phyloP scores from a whole-genome alignment of 2,797 vertebrate genomes.

The Sebastes diaconus region DNA sequence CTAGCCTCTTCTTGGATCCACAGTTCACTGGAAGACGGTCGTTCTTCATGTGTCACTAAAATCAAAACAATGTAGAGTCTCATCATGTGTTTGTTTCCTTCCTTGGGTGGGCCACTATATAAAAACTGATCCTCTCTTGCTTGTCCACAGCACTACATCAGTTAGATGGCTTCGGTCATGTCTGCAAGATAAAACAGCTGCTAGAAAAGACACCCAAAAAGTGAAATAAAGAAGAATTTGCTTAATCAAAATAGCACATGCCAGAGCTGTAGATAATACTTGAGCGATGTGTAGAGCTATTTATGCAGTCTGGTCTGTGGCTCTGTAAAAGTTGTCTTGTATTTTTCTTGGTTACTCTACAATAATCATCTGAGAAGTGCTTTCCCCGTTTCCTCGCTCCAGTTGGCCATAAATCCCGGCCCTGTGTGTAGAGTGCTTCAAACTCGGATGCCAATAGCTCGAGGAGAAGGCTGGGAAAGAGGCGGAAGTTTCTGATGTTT shows the following conservation, averaged over 20 bases:
- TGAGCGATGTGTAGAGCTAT: conserved; percentile 54
- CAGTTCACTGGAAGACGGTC: conserved; percentile 28
- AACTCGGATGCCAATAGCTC: conserved; percentile 45
- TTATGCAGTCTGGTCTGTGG: conserved; percentile 58
- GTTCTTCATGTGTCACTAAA: conserved; percentile 57
- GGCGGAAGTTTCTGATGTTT: conserved; percentile 62
- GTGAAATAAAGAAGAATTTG: conserved; percentile 36
- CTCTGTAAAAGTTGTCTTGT: conserved; percentile 51
- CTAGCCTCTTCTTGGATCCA: conserved; percentile 2
- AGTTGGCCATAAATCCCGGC: conserved; percentile 64
- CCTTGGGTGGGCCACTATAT: conserved; percentile 48
- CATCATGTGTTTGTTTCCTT: conserved; percentile 34
- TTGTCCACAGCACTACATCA: conserved; percentile 16
- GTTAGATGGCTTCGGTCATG: not conserved
- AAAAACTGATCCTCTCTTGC: conserved; percentile 10
- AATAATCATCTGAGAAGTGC: conserved; percentile 64
- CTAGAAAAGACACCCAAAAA: conserved; percentile 27
- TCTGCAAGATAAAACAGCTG: conserved; percentile 41
- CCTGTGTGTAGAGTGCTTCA: conserved; percentile 45
- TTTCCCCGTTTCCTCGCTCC: conserved; percentile 44
- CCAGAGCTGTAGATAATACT: conserved; percentile 41
- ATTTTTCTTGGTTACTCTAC: conserved; percentile 73
- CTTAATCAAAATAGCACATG: conserved; percentile 45
- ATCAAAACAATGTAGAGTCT: conserved; percentile 49
- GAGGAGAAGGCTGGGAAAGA: conserved; percentile 47